Base-by-base conservation (phyloP, 2,797 vertebrate genomes). In the Rhabdomys pumilio region DNA sequence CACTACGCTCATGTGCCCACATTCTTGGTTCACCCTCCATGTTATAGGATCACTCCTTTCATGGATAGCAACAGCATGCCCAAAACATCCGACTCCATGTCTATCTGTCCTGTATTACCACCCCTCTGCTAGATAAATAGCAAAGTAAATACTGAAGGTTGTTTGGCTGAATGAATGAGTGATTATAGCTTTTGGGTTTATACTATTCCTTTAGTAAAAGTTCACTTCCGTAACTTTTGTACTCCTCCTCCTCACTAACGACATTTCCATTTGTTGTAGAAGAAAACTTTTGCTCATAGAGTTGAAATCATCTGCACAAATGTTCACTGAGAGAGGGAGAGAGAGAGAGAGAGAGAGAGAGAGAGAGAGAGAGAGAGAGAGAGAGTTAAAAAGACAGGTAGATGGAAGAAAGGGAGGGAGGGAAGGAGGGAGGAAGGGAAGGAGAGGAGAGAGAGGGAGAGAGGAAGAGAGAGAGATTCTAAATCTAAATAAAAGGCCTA, bases 271-370 rank as follows among this genome's bases (percentile, higher is more conserved):
- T 93, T 90, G 57, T 57, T 24, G 75, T 19, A 85, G 31, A 93
- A 94, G 55, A 50, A 81, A 93, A 82, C 1, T 10, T 94, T 55
- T 44, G 55, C 10, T 92, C 63, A 31, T 3, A 79, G 22, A 89
- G 53, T 24, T 79, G 44, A 91, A 87, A 57, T 67, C n/a, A 72
- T 82, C 73, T 86, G 29, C 67, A 31, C 79, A 95, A 77, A 83
- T 90, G 57, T 41, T 93, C 57, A 85, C 72, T 91, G 55, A 65
- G 12, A 73, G 47, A n/a, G 50, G 34, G 12, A 90, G 10, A 63
- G 2, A 38, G 38, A 38, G 38, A 38, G 2, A 38, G 38, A 38
- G 38, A 38, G 2, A 38, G 38, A 38, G 38, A 38, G 2, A 38
- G 38, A 38, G 38, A 38, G 2, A 38, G 38, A 38, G 38, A 38